Evolutionary conservation across 2,113 vertebrate species (phyloP).

Genomic region (Mustela nigripes): DNA sequence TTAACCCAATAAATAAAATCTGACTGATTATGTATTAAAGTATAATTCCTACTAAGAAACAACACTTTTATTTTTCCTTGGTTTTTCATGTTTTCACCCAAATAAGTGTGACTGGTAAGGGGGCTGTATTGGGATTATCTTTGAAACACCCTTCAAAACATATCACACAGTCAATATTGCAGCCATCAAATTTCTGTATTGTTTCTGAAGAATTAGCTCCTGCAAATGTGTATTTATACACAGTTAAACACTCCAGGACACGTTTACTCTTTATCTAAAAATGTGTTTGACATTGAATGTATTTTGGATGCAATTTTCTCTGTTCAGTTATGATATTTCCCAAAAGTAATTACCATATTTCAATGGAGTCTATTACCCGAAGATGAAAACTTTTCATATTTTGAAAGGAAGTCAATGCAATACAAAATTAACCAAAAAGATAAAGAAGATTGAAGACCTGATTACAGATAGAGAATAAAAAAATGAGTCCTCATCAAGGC

Average conservation of each 20-base stretch:
- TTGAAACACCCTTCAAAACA: not conserved
- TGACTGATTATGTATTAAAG: not conserved
- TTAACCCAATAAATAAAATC: not conserved
- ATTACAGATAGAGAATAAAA: not conserved
- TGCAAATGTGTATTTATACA: not conserved
- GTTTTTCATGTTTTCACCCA: not conserved
- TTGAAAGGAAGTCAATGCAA: conserved; percentile 52
- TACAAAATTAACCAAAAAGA: conserved; percentile 46
- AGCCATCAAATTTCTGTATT: not conserved
- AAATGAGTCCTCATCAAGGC: not conserved
- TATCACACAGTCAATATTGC: not conserved
- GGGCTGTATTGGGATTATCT: not conserved
- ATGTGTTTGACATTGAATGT: not conserved
- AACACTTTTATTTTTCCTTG: not conserved
- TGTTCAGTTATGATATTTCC: conserved; percentile 19
- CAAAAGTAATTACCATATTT: conserved; percentile 66
- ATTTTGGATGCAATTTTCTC: conserved; percentile 51
- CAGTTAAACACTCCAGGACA: not conserved
- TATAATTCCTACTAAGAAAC: not conserved
- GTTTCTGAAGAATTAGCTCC: not conserved
- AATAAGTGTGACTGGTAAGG: not conserved
- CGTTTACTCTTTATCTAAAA: conserved; percentile 8
- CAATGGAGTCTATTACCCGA: not conserved
- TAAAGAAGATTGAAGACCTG: not conserved
- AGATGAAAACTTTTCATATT: not conserved